Evolutionary conservation across 1,140 invertebrate species (phyloP), one percentile per base, ranked within the genome.

Genomic region (Lordiphosa clarofinis): DNA sequence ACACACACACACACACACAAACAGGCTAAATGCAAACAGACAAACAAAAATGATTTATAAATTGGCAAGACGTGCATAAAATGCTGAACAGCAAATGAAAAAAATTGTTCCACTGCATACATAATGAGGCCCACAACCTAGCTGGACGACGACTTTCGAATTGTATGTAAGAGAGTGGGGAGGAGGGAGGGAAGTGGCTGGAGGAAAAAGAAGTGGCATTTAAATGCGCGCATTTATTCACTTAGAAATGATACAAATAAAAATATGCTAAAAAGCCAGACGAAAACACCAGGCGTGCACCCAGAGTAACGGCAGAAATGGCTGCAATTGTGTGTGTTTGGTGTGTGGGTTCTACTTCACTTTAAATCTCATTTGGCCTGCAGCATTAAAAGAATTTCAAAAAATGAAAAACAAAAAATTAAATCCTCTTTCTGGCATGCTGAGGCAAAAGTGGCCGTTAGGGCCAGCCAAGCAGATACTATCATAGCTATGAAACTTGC

Each of bases 31-130:
- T 73, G 76, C 76, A 81, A 81, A 81, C 76, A 81, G 78, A 72
- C 76, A 81, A 84, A 81, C 76, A 81, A 76, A 81, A 81, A 84
- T 84, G 78, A 84, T 84, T 84, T 84, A 84, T 84, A 84, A 84
- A 84, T 84, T 84, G 79, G 78, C 73, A 78, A 72, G 65, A 84
- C 78, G 78, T 84, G 78, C 73, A 84, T 84, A 84, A 84, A 84
- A 84, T 84, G 68, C 69, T 84, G 73, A 86, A 64, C 65, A 84
- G 56, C 39, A 13, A 10, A 38, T 31, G 37, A 66, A 31, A 31
- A 82, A 84, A 84, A 78, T 57, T 59, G 53, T 81, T 84, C 76
- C 73, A 84, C 76, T 84, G 78, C 78, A 84, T 84, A 84, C 79
- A 56, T 78, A 84, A 84, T 84, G 69, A 84, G 79, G 35, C 76